Evolutionary conservation across 2,797 vertebrate genomes (phyloP).

Genomic region (Mallotus villosus): DNA sequence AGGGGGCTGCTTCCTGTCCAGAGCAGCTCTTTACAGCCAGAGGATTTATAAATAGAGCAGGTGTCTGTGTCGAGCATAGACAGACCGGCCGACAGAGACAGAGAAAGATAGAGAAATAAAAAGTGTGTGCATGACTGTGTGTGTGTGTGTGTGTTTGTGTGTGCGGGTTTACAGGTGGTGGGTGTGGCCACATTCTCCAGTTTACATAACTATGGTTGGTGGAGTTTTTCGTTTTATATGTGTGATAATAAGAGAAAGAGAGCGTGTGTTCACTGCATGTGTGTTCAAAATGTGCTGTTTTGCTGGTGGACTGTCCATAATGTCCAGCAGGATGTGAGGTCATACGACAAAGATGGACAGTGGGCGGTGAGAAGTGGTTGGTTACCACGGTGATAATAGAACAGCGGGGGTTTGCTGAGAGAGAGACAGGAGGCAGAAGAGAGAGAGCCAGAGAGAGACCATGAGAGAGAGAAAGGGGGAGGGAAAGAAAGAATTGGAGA

Average conservation of each 20-base stretch:
- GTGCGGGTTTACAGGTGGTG: background rate
- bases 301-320: slow-evolving; percentile 67
- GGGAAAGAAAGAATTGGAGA: slow-evolving; percentile 15
- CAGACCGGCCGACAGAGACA: background rate
- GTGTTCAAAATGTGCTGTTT: slow-evolving; percentile 28
- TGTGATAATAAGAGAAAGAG: no score
- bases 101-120: slow-evolving; percentile 52
- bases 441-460: background rate
- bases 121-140: slow-evolving; percentile 48
- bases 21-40: slow-evolving; percentile 63
- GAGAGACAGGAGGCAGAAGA: slow-evolving; percentile 2
- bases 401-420: slow-evolving; percentile 37
- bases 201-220: no score
- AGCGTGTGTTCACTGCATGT: background rate
- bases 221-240: no score
- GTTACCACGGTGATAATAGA: slow-evolving; percentile 61
- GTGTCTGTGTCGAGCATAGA: slow-evolving; percentile 64
- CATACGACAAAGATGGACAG: slow-evolving; percentile 68
- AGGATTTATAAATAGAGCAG: slow-evolving; percentile 74
- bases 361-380: slow-evolving; percentile 67
- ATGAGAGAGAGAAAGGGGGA: background rate
- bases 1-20: slow-evolving; percentile 69
- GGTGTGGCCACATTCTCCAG: no score
- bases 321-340: slow-evolving; percentile 71
- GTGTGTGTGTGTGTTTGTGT: slow-evolving; percentile 39